Evolutionary conservation across 2,888 invertebrate species (phyloP).

Genomic region (Cartodere bifasciata): DNA sequence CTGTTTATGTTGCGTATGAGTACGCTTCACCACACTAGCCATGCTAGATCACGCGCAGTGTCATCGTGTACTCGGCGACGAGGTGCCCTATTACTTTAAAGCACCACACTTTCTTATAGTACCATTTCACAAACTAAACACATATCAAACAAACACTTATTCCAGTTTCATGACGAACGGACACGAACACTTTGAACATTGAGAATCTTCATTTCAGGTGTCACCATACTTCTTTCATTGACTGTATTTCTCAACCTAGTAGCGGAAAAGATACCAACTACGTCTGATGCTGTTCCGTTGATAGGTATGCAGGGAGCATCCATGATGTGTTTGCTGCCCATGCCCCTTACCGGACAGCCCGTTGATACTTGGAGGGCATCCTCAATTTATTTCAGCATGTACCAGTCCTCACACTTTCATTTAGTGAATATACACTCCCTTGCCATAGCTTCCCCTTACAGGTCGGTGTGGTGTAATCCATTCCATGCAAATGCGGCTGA

Average conservation of each 20-base stretch:
- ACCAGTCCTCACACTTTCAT: slow-evolving; percentile 8
- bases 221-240: slow-evolving; percentile 92
- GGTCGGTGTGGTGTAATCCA: too few species aligned
- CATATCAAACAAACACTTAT: slow-evolving; percentile 7
- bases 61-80: slow-evolving; percentile 20
- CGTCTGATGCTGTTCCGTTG: slow-evolving; percentile 71
- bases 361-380: slow-evolving; percentile 40
- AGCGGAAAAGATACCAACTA: slow-evolving; percentile 89
- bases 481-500: neutral
- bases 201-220: slow-evolving; percentile 58
- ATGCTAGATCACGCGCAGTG: slow-evolving; percentile 24
- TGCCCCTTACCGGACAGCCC: slow-evolving; percentile 31
- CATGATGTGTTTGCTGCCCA: slow-evolving; percentile 33
- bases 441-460: slow-evolving; percentile 1
- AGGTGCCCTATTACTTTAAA: slow-evolving; percentile 8
- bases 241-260: slow-evolving; percentile 97
- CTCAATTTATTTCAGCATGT: slow-evolving; percentile 19
- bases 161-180: slow-evolving; percentile 12
- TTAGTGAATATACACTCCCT: too few species aligned
- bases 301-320: slow-evolving; percentile 53
- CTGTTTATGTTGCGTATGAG: slow-evolving; percentile 28
- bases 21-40: slow-evolving; percentile 25
- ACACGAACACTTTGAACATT: slow-evolving; percentile 32
- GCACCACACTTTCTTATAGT: slow-evolving; percentile 5
- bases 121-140: slow-evolving; percentile 13